These are phyloP conservation scores for Anguilla anguilla DNA, from an alignment of 2,797 vertebrate species.

Conservation along the genomic window DNA sequence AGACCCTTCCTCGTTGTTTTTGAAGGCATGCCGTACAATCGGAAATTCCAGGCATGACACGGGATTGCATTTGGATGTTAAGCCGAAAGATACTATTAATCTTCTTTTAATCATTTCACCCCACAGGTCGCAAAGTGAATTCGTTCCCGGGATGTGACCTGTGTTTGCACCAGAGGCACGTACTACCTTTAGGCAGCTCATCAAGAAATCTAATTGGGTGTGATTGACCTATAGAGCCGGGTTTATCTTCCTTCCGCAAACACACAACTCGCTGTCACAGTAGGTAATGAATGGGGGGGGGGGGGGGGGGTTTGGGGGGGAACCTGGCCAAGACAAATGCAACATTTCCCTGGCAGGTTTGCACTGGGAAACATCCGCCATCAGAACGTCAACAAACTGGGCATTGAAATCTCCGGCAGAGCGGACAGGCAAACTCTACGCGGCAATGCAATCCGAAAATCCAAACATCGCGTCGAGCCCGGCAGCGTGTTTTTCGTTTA, in stretches of 20 bases:
- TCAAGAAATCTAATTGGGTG: constrained; percentile 16
- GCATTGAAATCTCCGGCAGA: neutral
- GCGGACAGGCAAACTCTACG: neutral
- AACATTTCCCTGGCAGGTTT: constrained; percentile 10
- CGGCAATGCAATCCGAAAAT: neutral
- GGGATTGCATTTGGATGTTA: neutral
- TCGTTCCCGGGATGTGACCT: neutral
- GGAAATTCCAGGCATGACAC: neutral
- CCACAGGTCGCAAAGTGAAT: neutral
- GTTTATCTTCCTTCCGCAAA: constrained; percentile 4
- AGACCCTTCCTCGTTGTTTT: neutral
- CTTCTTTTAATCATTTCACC: constrained; percentile 13
- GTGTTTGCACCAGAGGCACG: neutral
- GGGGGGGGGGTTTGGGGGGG: neutral
- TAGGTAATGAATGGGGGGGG: neutral
- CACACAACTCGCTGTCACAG: neutral
- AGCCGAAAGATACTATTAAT: constrained; percentile 20
- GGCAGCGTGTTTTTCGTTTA: too few relatives aligned
- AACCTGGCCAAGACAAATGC: constrained; percentile 10
- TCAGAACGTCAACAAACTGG: constrained; percentile 1
- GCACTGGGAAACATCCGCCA: neutral
- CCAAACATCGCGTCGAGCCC: neutral
- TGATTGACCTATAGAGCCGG: neutral
- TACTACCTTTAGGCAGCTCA: neutral
- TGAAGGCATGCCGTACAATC: neutral